Evolutionary conservation across 1,140 invertebrate genomes (phyloP), one percentile per base, ranked within the genome.

Genomic region (Pantala flavescens): DNA sequence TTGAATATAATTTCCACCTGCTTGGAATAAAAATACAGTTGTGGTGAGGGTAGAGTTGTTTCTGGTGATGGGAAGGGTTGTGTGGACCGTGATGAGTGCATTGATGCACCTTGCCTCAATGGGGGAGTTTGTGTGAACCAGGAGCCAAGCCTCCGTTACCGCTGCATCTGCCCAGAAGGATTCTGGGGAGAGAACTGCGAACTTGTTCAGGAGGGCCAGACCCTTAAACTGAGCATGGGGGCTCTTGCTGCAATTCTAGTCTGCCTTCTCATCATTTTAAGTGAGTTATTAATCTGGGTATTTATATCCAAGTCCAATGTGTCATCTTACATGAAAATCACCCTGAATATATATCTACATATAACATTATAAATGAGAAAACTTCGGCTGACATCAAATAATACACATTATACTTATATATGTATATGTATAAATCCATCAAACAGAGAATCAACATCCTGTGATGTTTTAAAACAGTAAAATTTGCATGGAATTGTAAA

Each of bases 131-230:
- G 94, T 81, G 89, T 93, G 78, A 96, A 96, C 84, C 88, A 94
- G 79, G 93, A 96, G 83, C 93, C 93, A 75, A 86, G 89, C 76
- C 87, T 92, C 76, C 88, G 92, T 70, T 93, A 93, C 80, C 89
- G 88, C 78, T 96, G 92, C 83, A 90, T 90, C 76, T 97, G 97
- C 82, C 91, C 91, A 7, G 90, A 92, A 76, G 94, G 95, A 63
- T 99, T 93, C 85, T 95, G 90, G 88, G 96, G 96, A 74, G 91
- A 93, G 79, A 93, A 96, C 82, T 98, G 97, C 84, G 94, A 97
- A 82, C 87, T 95, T 73, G 90, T 95, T 55, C 93, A 96, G 81
- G 93, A 97, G 82, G 94, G 94, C 76, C 93, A 94, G 84, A 95
- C 93, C 71, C 86, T 97, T 75, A 94, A 95, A 82, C 88, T 97